These are phyloP conservation scores for Drosophila prostipennis DNA, from an alignment of 2,888 invertebrate genomes.

Conservation along the genomic window DNA sequence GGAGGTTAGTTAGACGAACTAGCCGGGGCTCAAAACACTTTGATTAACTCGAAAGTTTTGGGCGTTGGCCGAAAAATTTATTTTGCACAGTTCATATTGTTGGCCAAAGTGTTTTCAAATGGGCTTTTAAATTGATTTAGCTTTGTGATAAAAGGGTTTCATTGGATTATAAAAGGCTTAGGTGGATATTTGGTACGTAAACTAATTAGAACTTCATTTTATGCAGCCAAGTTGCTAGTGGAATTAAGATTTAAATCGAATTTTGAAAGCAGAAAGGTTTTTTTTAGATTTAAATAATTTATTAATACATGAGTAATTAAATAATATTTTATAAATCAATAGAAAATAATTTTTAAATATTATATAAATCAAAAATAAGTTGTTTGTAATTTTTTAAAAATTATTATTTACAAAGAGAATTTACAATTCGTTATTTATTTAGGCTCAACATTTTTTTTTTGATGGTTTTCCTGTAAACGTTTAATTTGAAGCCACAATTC, in stretches of 20 bases:
- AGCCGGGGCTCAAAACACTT: conserved; percentile 25
- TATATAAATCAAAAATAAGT: no score
- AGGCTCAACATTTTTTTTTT: not conserved
- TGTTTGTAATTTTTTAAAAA: not conserved
- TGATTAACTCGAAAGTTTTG: conserved; percentile 31
- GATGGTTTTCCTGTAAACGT: conserved; percentile 35
- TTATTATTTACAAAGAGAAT: not conserved
- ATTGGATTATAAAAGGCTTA: not conserved
- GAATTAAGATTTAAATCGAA: no score
- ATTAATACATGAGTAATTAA: no score
- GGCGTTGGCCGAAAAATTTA: conserved; percentile 7
- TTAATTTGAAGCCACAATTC: conserved; percentile 58
- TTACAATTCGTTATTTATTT: not conserved
- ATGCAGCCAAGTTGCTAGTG: not conserved
- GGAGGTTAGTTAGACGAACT: conserved; percentile 15
- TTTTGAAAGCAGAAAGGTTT: no score
- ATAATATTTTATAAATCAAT: no score
- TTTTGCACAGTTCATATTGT: not conserved
- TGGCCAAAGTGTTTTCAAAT: not conserved
- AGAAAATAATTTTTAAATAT: no score
- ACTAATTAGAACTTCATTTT: not conserved
- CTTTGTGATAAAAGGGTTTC: not conserved
- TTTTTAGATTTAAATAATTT: no score
- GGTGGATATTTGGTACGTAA: not conserved
- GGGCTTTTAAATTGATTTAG: conserved; percentile 10